phyloP scores from a whole-genome alignment of 2,797 vertebrate genomes.

The Eidolon dupreanum region DNA sequence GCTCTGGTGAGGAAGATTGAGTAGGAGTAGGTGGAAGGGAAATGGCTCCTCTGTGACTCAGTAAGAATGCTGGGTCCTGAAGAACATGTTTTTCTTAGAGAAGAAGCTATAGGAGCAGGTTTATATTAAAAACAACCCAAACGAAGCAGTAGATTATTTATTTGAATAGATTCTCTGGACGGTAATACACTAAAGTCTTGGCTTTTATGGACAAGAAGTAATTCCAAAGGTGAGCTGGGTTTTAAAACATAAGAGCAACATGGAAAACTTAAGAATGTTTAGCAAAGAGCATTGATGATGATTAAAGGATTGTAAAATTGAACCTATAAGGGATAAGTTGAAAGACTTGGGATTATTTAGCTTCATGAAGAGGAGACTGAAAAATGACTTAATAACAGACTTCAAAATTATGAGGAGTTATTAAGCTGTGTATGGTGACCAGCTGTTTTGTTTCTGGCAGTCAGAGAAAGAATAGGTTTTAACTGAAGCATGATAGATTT shows the following conservation, averaged over 20 bases:
- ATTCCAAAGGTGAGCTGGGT: constrained; percentile 68
- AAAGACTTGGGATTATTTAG: constrained; percentile 79
- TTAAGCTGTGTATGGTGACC: constrained; percentile 79
- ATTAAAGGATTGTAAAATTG: constrained; percentile 81
- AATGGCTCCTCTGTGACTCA: accelerated
- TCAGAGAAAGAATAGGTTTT: constrained; percentile 45
- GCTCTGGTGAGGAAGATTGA: not conserved
- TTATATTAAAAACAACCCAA: constrained; percentile 44
- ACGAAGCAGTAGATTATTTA: not conserved
- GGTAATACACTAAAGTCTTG: not conserved
- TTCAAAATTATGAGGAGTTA: constrained; percentile 78
- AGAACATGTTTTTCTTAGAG: not conserved
- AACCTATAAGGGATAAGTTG: constrained; percentile 76
- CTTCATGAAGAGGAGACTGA: constrained; percentile 77
- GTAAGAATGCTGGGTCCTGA: not conserved
- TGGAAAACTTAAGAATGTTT: constrained; percentile 70
- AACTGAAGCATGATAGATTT: constrained; percentile 46
- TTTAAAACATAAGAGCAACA: constrained; percentile 58
- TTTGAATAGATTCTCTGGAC: not conserved
- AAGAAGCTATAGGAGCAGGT: not conserved
- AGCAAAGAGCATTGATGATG: constrained; percentile 66
- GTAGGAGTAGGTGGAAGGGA: not conserved
- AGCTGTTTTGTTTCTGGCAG: constrained; percentile 78
- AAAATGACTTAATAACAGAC: constrained; percentile 81
- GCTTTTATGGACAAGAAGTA: constrained; percentile 52